A percentile compares a stretch with the other conserved stretches of the same genome.
Evolutionary conservation across 2,113 vertebrate species (phyloP).

Genomic region (Siniperca chuatsi): DNA sequence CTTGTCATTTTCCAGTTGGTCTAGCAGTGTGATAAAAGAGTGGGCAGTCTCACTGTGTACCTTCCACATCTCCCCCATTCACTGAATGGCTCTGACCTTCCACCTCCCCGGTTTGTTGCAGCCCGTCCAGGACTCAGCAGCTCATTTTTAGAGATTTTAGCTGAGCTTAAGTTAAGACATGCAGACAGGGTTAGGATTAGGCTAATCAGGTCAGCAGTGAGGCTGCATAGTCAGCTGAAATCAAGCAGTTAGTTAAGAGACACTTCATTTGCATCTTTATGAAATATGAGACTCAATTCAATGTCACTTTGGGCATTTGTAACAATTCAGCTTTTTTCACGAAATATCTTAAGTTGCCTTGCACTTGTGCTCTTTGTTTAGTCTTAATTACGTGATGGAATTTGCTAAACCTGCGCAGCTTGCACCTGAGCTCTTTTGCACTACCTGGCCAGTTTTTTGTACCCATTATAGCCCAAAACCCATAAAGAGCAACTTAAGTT

Average conservation of each 20-base stretch:
- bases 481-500: not conserved
- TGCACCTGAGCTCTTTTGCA: not conserved
- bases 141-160: not conserved
- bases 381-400: not conserved
- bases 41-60: not conserved
- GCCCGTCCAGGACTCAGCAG: not conserved
- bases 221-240: not conserved
- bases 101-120: not conserved
- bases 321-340: not conserved
- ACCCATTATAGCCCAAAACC: not conserved
- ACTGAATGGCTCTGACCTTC: not conserved
- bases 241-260: not conserved
- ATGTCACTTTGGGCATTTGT: not conserved
- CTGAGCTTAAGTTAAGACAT: not conserved
- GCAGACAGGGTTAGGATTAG: not conserved
- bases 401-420: not conserved
- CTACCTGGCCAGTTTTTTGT: not conserved
- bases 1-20: no score
- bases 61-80: not conserved
- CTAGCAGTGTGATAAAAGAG: no score
- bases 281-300: not conserved
- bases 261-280: no score
- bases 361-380: not conserved
- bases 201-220: not conserved
- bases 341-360: not conserved